A percentile compares a stretch with the other conserved stretches of the same genome.
phyloP scores from a whole-genome alignment of 2,797 vertebrate genomes.

The Thunnus albacares region DNA sequence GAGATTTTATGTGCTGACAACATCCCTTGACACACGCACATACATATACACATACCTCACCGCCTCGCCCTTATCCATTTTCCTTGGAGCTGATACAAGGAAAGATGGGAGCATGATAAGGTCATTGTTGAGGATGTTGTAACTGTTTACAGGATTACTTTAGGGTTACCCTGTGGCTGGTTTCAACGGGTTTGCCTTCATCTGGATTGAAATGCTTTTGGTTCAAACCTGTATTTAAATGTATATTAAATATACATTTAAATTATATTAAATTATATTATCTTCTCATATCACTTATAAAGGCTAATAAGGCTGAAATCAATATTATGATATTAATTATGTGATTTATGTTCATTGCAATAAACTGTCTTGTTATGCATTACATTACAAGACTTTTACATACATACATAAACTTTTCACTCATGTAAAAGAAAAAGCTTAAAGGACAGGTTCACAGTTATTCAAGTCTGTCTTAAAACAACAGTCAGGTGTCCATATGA shows the following conservation, averaged over 20 bases:
- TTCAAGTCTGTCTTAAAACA: no score
- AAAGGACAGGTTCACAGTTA: no score
- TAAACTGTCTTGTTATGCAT: not conserved
- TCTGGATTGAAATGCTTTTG: not conserved
- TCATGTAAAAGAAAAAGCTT: no score
- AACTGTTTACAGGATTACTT: slow-evolving; percentile 28
- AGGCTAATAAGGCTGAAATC: not conserved
- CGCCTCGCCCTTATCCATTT: slow-evolving; percentile 31
- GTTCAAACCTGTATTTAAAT: not conserved
- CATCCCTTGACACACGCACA: slow-evolving; percentile 51
- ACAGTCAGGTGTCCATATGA: no score
- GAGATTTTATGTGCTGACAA: slow-evolving; percentile 54
- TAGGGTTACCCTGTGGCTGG: slow-evolving; percentile 6
- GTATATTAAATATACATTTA: no score
- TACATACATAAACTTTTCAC: not conserved
- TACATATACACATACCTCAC: slow-evolving; percentile 17
- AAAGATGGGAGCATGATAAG: slow-evolving; percentile 79
- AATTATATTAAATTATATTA: not conserved
- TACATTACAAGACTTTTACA: not conserved
- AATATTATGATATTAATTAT: not conserved
- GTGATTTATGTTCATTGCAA: not conserved
- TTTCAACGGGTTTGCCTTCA: not conserved
- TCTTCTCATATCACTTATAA: no score
- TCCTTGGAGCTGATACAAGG: slow-evolving; percentile 43
- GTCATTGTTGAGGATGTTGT: slow-evolving; percentile 60